A percentile compares a stretch with the other conserved stretches of the same genome.
Conservation (phyloP, 2,888 invertebrate species). For the Drosophila colorata region DNA sequence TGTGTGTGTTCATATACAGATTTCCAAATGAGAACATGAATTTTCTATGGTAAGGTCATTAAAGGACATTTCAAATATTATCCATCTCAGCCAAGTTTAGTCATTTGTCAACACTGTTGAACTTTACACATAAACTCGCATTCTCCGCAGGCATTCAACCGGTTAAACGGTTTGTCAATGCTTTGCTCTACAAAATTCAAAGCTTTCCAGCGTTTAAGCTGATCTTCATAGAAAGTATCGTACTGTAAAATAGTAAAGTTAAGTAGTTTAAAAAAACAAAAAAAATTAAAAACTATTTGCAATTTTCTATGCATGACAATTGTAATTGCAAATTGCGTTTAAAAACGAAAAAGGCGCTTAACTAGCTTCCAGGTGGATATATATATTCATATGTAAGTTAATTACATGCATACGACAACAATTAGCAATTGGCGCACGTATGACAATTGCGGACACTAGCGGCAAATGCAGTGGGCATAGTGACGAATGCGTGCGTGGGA, state of each 20-base stretch:
- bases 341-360: not conserved
- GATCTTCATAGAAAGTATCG: no score
- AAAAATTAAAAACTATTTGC: not conserved
- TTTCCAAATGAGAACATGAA: not conserved
- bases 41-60: not conserved
- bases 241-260: no score
- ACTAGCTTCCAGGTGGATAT: conserved; percentile 26
- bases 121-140: no score
- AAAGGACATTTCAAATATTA: not conserved
- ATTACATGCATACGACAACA: conserved; percentile 45
- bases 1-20: no score
- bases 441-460: conserved; percentile 27
- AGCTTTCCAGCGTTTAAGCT: not conserved
- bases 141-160: not conserved
- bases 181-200: not conserved
- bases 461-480: conserved; percentile 18
- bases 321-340: conserved; percentile 1
- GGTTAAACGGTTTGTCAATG: conserved; percentile 1
- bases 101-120: not conserved
- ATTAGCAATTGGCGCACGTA: conserved; percentile 41
- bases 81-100: not conserved
- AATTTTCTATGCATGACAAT: not conserved
- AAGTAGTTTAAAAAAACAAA: not conserved
- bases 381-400: conserved; percentile 27
- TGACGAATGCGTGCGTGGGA: conserved; percentile 32